phyloP scores from a whole-genome alignment of 1,140 invertebrate species.

The Rhagoletis zephyria region DNA sequence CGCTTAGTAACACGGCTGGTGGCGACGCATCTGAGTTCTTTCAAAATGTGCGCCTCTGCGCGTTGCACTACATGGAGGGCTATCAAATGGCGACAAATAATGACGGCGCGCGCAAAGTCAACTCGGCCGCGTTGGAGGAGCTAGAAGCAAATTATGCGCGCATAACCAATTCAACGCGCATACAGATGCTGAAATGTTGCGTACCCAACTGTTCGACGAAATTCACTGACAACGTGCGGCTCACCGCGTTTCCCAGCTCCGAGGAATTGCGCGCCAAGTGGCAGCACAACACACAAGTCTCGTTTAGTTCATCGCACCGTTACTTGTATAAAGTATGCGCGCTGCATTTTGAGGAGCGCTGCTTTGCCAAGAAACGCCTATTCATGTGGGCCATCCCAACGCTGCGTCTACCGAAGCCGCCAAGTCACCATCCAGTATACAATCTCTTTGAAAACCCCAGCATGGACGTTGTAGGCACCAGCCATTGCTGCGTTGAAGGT shows the following conservation, averaged over 20 bases:
- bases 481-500: conserved; percentile 50
- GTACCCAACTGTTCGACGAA: conserved; percentile 53
- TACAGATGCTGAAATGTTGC: conserved; percentile 52
- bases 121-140: background rate
- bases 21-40: conserved; percentile 38
- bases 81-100: conserved; percentile 37
- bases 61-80: conserved; percentile 48
- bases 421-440: background rate
- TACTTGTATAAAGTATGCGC: conserved; percentile 60
- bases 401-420: conserved; percentile 59
- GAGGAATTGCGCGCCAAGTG: conserved; percentile 51
- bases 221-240: conserved; percentile 46
- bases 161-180: conserved; percentile 5
- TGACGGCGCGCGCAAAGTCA: conserved; percentile 2
- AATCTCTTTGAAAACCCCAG: conserved; percentile 54
- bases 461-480: background rate
- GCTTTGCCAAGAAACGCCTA: conserved; percentile 69
- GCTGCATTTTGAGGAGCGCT: conserved; percentile 68
- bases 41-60: conserved; percentile 27
- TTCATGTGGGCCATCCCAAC: conserved; percentile 68
- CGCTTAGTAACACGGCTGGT: background rate
- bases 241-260: conserved; percentile 50
- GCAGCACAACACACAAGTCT: conserved; percentile 53
- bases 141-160: conserved; percentile 21
- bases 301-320: conserved; percentile 10